Percentiles rank a stretch among this genome's conserved stretches.
Evolutionary conservation across 1,140 invertebrate genomes (phyloP).

Genomic region (Bactericera cockerelli): DNA sequence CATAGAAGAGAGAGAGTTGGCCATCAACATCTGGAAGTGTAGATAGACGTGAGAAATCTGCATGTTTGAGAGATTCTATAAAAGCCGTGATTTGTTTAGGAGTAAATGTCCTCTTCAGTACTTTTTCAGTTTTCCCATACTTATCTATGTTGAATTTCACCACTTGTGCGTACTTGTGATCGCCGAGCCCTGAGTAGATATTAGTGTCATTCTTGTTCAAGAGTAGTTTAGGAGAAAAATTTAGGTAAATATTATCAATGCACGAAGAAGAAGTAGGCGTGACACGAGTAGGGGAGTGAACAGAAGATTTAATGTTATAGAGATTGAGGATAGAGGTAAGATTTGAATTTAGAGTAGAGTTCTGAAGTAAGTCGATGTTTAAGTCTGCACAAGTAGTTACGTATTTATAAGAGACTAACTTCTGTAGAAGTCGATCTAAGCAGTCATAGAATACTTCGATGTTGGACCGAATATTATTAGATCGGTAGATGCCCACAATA

Average conservation of each 20-base stretch:
- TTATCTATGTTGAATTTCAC: not conserved
- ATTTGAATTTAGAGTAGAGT: not conserved
- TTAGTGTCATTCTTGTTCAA: not conserved
- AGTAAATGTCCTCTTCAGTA: not conserved
- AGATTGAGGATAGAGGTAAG: not conserved
- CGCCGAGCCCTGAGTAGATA: not conserved
- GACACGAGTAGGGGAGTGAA: not conserved
- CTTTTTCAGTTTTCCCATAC: not conserved
- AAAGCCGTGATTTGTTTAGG: not conserved
- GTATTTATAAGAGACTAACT: no score
- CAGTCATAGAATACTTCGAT: no score
- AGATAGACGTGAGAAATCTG: not conserved
- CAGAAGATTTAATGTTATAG: not conserved
- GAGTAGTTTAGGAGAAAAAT: not conserved
- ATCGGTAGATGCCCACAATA: no score
- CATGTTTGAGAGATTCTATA: not conserved
- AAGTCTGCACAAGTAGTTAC: not conserved
- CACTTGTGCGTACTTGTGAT: not conserved
- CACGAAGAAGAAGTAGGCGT: not conserved
- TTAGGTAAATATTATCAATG: not conserved
- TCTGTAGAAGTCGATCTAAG: no score
- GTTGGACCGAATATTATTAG: no score
- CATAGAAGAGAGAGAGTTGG: not conserved
- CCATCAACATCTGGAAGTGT: not conserved
- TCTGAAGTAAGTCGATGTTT: not conserved